Evolutionary conservation across 2,797 vertebrate genomes (phyloP), one percentile per base, ranked within the genome.

Genomic region (Paramormyrops hopkinsi): DNA sequence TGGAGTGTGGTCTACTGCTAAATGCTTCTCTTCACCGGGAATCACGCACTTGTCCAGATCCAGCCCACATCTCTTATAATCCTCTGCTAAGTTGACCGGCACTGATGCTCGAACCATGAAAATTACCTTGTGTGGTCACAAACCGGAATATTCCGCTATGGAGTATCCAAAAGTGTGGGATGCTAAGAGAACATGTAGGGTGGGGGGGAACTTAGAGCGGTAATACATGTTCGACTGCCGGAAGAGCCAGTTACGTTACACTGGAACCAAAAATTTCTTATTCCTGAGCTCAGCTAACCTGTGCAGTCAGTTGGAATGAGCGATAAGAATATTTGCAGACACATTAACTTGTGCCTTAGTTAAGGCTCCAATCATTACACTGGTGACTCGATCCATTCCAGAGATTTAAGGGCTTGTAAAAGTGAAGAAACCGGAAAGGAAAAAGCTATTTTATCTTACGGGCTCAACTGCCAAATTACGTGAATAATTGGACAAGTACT

Each of bases 261-360:
- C 44, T 51, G n/a, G 19, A 51, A 44, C 82, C 82, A 25, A 84
- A 84, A 50, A 29, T 44, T 50, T 44, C n/a, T 84, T 84, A 84
- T 48, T 84, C 44, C 82, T 48, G 82, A 48, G 82, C 46, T 84
- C 82, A 48, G 46, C 82, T 84, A 84, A 84, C 46, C 82, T 25
- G 46, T 48, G 82, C 44, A 50, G 82, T 50, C 82, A 50, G 82
- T 84, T 25, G 46, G 46, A 84, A 84, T 84, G 82, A 84, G 46
- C 46, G 46, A 84, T 84, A 84, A 84, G 82, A 84, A 84, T 50
- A 84, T 51, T 84, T 84, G 82, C 46, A 51, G 82, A 84, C 82
- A 51, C 46, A 84, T 84, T 84, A 84, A 84, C 44, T 84, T 48
- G 44, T 22, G 82, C 82, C 46, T 46, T 50, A 51, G 82, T 84